Base-by-base conservation (phyloP, 2,113 vertebrate species). In the Anhinga rufa region DNA sequence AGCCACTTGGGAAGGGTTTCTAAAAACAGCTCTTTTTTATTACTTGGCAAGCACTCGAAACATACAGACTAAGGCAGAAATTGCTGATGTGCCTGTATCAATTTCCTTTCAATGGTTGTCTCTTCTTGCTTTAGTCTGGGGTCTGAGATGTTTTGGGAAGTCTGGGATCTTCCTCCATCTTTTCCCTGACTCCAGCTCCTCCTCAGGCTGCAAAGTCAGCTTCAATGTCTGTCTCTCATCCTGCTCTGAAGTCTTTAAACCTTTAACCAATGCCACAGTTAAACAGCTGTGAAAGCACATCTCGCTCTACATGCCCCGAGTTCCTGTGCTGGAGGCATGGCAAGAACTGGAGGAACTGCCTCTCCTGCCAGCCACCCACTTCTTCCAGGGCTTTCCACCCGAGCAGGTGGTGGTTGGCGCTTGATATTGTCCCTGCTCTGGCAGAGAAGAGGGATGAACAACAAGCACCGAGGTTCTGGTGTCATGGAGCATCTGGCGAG, bases 261-360 rank as follows among this genome's bases (percentile, higher is more conserved):
- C 54, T 75, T 26, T 78, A 83, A 77, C 8, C 14, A 55, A 15
- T 1, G 4, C 58, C 3, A 14, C 68, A 69, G 62, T 58, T 48
- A 7, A 71, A 48, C 17, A 28, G 16, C 49, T 34, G 34, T 0
- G 0, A 65, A 69, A 70, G 18, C 31, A 34, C 3, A 0, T 46
- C 60, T 89, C 0, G 0, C 31, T 65, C 89, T 7, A 2, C 28
- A 5, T 7, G 26, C 8, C 62, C 17, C 0, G 0, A 12, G 32
- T 60, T 76, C 82, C 52, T 80, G 32, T 57, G 40, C 44, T 2
- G 5, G 22, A 55, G 46, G 38, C 22, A 24, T 0, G 1, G 42
- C 26, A 49, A 81, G 81, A 84, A 49, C 51, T 18, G 31, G 44
- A 85, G 61, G 42, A 87, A 19, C 60, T 4, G 15, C 31, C 26